Percentiles rank a stretch among this genome's conserved stretches.
Conservation (phyloP, 2,797 vertebrate genomes). For the Paratrypauchen microcephalus region DNA sequence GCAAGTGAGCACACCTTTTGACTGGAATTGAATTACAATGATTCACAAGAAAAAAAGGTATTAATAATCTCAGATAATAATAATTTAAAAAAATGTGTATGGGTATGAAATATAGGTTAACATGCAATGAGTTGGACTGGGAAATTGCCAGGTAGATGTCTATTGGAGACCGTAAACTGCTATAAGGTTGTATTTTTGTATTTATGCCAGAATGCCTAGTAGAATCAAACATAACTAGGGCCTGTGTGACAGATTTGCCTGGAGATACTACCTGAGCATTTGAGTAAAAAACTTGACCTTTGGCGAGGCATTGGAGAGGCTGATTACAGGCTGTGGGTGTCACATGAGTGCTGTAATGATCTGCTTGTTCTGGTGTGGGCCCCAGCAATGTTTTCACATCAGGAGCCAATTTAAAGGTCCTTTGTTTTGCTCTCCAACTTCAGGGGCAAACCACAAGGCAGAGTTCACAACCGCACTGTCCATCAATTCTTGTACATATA, state of each 20-base stretch:
- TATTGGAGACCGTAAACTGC: background rate
- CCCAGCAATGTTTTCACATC: constrained; percentile 91
- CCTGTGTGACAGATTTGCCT: constrained; percentile 29
- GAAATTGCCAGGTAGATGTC: background rate
- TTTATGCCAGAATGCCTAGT: constrained; percentile 35
- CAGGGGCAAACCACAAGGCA: constrained; percentile 75
- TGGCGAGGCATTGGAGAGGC: constrained; percentile 73
- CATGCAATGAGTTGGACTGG: background rate
- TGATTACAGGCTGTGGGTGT: constrained; percentile 81
- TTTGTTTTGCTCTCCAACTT: constrained; percentile 89
- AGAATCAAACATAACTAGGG: constrained; percentile 42
- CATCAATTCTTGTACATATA: constrained; percentile 27
- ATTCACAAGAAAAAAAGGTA: too few relatives aligned
- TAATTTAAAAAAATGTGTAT: too few relatives aligned
- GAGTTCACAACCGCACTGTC: constrained; percentile 51
- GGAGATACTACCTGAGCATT: constrained; percentile 67
- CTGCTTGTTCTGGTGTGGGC: constrained; percentile 86
- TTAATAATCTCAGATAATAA: too few relatives aligned
- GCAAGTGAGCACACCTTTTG: too few relatives aligned
- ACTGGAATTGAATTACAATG: too few relatives aligned
- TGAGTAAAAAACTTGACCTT: constrained; percentile 79
- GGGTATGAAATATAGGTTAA: background rate
- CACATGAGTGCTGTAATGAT: constrained; percentile 84
- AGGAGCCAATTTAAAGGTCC: constrained; percentile 91
- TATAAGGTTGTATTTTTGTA: constrained; percentile 4